These are phyloP conservation scores for Acrobasis suavella DNA, from an alignment of 2,888 invertebrate genomes.

Conservation along the genomic window DNA sequence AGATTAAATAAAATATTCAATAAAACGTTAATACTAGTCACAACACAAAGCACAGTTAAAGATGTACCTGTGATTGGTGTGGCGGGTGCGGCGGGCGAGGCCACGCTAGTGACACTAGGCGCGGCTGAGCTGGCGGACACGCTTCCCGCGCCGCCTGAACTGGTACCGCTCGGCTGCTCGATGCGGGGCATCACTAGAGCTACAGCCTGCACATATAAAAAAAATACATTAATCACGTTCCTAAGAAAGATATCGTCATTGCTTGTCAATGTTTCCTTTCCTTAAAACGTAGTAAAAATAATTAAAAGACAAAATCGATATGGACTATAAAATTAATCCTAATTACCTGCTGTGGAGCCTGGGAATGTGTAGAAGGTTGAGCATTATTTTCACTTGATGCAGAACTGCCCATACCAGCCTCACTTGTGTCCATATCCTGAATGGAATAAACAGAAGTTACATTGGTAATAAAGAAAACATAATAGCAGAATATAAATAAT, in stretches of 20 bases:
- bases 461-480: no score
- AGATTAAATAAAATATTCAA: no score
- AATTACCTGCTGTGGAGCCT: slow-evolving; percentile 69
- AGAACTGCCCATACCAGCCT: slow-evolving; percentile 72
- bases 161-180: slow-evolving; percentile 81
- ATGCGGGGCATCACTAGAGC: slow-evolving; percentile 87
- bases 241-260: no score
- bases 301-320: no score
- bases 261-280: no score
- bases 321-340: no score
- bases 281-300: no score
- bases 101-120: slow-evolving; percentile 41
- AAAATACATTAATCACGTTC: no score
- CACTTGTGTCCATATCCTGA: slow-evolving; percentile 77
- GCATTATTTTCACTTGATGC: slow-evolving; percentile 70
- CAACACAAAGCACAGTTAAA: background rate
- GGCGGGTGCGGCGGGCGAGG: slow-evolving; percentile 46
- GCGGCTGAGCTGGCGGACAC: slow-evolving; percentile 41
- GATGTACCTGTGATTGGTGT: slow-evolving; percentile 45
- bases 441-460: slow-evolving; percentile 3
- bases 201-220: slow-evolving; percentile 78
- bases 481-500: no score
- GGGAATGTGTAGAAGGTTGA: slow-evolving; percentile 71
- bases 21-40: no score
- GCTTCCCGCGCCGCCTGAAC: slow-evolving; percentile 44